Evolutionary conservation across 2,113 vertebrate species (phyloP), one percentile per base, ranked within the genome.

Genomic region (Phrynocephalus versicolor): DNA sequence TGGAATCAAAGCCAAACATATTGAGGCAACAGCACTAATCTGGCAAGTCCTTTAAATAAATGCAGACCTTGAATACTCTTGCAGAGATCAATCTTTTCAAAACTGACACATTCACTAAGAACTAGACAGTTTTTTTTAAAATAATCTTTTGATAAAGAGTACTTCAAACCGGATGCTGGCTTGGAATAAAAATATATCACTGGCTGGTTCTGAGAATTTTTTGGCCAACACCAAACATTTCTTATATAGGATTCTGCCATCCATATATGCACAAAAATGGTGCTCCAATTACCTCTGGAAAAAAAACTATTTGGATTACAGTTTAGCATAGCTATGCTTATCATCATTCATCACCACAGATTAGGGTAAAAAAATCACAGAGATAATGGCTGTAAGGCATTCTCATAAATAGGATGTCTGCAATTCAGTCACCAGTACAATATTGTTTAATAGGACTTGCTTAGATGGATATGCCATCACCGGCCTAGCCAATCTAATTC

Each of bases 1-100:
- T 84, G 65, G 87, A 91, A 85, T 85, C 81, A 74, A 82, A 90
- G 85, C 74, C 89, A 92, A 92, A 85, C 21, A 89, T 3, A 13
- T 30, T 57, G 87, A 90, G n/a, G 81, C 35, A 74, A 21, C 8
- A 0, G 88, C 84, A 89, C 85, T 89, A n/a, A 88, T 93, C 33
- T 82, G 88, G 89, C 84, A 91, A 55, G 80, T 84, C 55, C 84
- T 69, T 67, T 27, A 76, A 65, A 89, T 21, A 83, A 6, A 0
- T 41, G 84, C 85, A 30, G 1, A 75, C 84, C 82, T 83, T 35
- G 30, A 81, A 87, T 45, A 88, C 78, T 27, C 41, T 15, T 79
- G 55, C 13, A 72, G 27, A 85, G 4, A 71, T 21, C 35, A n/a
- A 14, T 85, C n/a, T 70, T 85, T 70, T 78, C 74, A 78, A 85